Evolutionary conservation across 2,888 invertebrate genomes (phyloP).

Genomic region (Trachelus tabidus): DNA sequence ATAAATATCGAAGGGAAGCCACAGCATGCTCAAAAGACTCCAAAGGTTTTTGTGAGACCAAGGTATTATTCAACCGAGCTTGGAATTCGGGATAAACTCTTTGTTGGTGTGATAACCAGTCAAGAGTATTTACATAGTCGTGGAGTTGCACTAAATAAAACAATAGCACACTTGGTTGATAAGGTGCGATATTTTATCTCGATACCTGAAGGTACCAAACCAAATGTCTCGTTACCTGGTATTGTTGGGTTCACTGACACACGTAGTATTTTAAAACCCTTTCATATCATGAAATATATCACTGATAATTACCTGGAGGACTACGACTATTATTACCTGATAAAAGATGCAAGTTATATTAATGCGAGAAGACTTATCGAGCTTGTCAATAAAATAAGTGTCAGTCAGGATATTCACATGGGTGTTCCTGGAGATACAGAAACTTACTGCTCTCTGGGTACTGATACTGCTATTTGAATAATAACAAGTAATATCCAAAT

Average conservation of each 20-base stretch:
- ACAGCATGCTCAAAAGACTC: constrained; percentile 64
- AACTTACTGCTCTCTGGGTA: constrained; percentile 78
- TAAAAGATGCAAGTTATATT: constrained; percentile 86
- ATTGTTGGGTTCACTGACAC: constrained; percentile 91
- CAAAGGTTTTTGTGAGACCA: constrained; percentile 80
- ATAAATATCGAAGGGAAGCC: constrained; percentile 67
- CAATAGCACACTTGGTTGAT: constrained; percentile 85
- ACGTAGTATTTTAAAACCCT: constrained; percentile 79
- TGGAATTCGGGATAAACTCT: constrained; percentile 89
- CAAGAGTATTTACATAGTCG: constrained; percentile 78
- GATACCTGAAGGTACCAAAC: constrained; percentile 67
- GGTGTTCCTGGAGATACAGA: constrained; percentile 75
- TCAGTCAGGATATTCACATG: constrained; percentile 86
- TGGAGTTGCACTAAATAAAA: constrained; percentile 88
- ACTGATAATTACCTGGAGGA: constrained; percentile 89
- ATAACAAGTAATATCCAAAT: neutral
- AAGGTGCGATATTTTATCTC: constrained; percentile 85
- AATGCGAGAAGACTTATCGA: constrained; percentile 81
- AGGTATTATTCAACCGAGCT: constrained; percentile 96
- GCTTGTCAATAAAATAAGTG: constrained; percentile 81
- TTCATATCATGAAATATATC: constrained; percentile 90
- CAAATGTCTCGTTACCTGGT: constrained; percentile 72
- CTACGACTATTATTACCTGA: constrained; percentile 92
- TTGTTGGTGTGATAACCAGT: constrained; percentile 86
- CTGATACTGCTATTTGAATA: constrained; percentile 20